Percentiles rank a stretch among this genome's conserved stretches.
Evolutionary conservation across 2,888 invertebrate species (phyloP).

Genomic region (Machimus rusticus): DNA sequence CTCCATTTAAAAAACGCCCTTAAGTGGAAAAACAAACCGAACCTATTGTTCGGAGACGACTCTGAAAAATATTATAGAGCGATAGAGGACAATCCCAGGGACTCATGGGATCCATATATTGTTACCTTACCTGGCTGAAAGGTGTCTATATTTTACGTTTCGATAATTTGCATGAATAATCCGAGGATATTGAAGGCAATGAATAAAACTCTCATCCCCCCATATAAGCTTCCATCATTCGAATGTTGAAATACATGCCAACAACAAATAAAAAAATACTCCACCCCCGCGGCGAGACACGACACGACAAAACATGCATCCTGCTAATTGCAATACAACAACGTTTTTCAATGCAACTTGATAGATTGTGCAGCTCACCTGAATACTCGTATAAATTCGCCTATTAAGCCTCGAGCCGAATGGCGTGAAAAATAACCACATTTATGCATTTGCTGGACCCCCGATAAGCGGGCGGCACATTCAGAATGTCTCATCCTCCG

Average conservation of each 20-base stretch:
- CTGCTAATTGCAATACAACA: not conserved
- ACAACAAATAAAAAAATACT: not conserved
- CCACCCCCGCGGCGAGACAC: not conserved
- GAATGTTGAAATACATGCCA: too few species aligned
- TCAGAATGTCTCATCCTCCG: not conserved
- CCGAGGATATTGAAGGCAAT: not conserved
- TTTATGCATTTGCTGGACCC: not conserved
- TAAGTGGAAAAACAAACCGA: not conserved
- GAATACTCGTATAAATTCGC: not conserved
- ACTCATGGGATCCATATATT: not conserved
- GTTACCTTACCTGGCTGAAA: not conserved
- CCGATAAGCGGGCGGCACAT: not conserved
- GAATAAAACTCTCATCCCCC: not conserved
- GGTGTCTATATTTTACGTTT: not conserved
- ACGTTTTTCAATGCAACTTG: not conserved
- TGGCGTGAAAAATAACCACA: not conserved
- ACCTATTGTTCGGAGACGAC: not conserved
- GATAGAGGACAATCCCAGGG: not conserved
- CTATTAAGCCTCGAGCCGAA: not conserved
- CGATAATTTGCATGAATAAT: conserved; percentile 17
- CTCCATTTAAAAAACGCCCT: not conserved
- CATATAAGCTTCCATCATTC: not conserved
- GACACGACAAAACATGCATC: not conserved
- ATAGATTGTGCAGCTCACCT: not conserved
- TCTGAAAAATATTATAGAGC: not conserved